phyloP scores from a whole-genome alignment of 2,113 vertebrate species.

The Panthera leo region DNA sequence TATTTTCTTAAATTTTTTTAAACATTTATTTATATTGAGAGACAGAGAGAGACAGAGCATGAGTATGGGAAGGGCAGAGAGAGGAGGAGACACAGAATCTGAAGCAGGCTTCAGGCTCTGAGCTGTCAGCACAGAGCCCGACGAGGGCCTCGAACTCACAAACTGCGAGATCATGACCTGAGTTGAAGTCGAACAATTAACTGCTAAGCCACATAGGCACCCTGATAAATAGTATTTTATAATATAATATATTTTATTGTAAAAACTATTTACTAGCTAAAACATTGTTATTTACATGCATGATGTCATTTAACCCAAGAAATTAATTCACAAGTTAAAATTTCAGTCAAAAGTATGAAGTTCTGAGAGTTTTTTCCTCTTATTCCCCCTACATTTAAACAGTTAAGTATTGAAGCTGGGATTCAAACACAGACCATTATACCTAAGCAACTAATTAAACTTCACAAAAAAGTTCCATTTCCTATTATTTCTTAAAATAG shows the following conservation, averaged over 20 bases:
- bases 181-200: too few relatives aligned
- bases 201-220: too few relatives aligned
- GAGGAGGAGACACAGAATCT: too few relatives aligned
- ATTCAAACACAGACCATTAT: neutral
- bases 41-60: too few relatives aligned
- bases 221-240: neutral
- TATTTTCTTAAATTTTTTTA: neutral
- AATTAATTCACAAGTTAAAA: neutral
- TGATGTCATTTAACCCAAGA: neutral
- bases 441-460: neutral
- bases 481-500: neutral
- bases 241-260: neutral
- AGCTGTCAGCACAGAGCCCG: too few relatives aligned
- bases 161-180: too few relatives aligned
- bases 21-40: too few relatives aligned
- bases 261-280: neutral
- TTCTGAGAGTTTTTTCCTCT: neutral
- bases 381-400: neutral
- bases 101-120: too few relatives aligned
- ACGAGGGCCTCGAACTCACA: too few relatives aligned
- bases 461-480: neutral
- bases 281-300: neutral
- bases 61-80: too few relatives aligned
- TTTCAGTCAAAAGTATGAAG: neutral
- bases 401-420: neutral